Percentiles rank a stretch among this genome's conserved stretches.
phyloP scores from a whole-genome alignment of 2,113 vertebrate genomes.

The Ancistrus triradiatus region DNA sequence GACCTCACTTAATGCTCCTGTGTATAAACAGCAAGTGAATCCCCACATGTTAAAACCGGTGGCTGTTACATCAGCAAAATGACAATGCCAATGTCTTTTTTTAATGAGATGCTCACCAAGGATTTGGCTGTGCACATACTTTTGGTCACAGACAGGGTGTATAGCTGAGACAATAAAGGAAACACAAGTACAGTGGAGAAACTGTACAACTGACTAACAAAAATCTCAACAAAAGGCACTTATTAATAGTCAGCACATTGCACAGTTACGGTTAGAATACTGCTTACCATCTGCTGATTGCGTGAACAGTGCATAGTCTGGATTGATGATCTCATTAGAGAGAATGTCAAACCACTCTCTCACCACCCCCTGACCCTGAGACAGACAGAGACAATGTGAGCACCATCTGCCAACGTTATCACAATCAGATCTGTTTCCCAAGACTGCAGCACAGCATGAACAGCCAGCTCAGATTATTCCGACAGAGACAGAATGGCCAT shows the following conservation, averaged over 20 bases:
- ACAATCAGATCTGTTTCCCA: slow-evolving; percentile 12
- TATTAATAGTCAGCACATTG: slow-evolving; percentile 21
- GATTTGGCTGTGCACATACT: too few relatives aligned
- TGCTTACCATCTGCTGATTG: slow-evolving; percentile 94
- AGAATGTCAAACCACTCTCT: slow-evolving; percentile 98
- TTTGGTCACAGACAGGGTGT: too few relatives aligned
- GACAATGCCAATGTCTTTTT: too few relatives aligned
- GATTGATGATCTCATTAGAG: slow-evolving; percentile 97
- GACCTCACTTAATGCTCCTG: too few relatives aligned
- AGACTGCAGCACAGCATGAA: slow-evolving; percentile 18
- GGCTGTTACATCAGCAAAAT: too few relatives aligned
- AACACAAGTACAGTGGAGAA: neutral
- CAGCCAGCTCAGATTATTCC: neutral
- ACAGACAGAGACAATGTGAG: slow-evolving; percentile 24
- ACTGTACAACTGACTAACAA: neutral
- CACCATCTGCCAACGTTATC: slow-evolving; percentile 12
- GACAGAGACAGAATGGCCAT: neutral
- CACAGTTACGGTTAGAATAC: slow-evolving; percentile 8
- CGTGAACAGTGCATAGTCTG: slow-evolving; percentile 95
- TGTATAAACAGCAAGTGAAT: too few relatives aligned
- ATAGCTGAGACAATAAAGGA: neutral
- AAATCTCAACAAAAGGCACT: slow-evolving; percentile 18
- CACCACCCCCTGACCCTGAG: slow-evolving; percentile 94
- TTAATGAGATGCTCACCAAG: too few relatives aligned
- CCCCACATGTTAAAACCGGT: too few relatives aligned